Evolutionary conservation across 2,113 vertebrate species (phyloP), one percentile per base, ranked within the genome.

Genomic region (Ptychochromis oligacanthus): DNA sequence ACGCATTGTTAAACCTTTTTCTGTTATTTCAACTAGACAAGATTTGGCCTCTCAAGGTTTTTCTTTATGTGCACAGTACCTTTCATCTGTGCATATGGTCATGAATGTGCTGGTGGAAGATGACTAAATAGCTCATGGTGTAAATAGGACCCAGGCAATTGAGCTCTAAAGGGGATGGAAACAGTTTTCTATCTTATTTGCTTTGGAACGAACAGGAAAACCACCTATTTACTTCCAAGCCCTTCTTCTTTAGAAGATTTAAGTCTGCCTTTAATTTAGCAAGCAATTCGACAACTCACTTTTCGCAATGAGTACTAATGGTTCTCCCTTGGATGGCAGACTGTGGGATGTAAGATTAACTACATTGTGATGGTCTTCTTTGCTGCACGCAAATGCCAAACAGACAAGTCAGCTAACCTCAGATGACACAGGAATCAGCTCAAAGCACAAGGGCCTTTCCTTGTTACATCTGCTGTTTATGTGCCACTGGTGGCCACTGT

Each of bases 161-260:
- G 82, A 84, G 87, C 58, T 81, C 80, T 78, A 83, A 87, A 90
- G 83, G 91, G 91, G 87, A 94, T 93, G 95, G 95, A 94, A 95
- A 94, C 92, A 89, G 91, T 92, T 95, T 93, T 92, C 90, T 81
- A 87, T 89, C 86, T 85, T 92, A 94, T 94, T 94, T 92, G 88
- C 86, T 90, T 93, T 92, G 91, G 90, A 94, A 79, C 52, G 22
- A 87, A 90, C 83, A 84, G 79, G 84, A 91, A 94, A 94, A 94
- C 92, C 93, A 90, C 89, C 82, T 88, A 91, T 93, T 93, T 91
- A 93, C 77, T 87, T 83, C 89, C 85, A 83, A 84, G 57, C 72
- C 85, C 43, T 74, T 79, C 80, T 87, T 87, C 85, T 85, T 82
- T 38, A 79, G 72, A 74, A 89, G 84, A 88, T 87, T 76, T 56